These are phyloP conservation scores for Himalopsyche kuldschensis DNA, from an alignment of 2,888 invertebrate species.

Conservation along the genomic window DNA sequence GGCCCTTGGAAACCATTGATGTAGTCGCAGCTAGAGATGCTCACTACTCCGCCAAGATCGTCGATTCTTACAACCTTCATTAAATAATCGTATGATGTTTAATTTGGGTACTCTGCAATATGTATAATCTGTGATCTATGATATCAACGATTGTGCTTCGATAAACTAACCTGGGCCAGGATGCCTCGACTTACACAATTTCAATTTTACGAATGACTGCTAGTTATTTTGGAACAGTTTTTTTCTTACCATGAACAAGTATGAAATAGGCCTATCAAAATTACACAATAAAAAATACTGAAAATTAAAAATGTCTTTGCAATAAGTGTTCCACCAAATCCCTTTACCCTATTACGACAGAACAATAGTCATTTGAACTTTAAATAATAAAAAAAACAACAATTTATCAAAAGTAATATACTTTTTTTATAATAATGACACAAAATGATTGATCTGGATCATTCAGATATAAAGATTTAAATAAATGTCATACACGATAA, in stretches of 20 bases:
- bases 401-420: too few relatives aligned
- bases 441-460: too few relatives aligned
- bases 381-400: too few relatives aligned
- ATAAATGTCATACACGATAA: too few relatives aligned
- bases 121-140: too few relatives aligned
- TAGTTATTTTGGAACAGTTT: conserved; percentile 28
- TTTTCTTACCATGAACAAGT: conserved; percentile 20
- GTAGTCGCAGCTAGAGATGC: conserved; percentile 55
- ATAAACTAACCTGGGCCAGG: neutral
- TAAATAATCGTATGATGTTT: neutral
- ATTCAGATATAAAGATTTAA: too few relatives aligned
- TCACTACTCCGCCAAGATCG: conserved; percentile 56
- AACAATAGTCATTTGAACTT: too few relatives aligned
- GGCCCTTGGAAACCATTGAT: conserved; percentile 57
- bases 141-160: too few relatives aligned
- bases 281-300: neutral
- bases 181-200: conserved; percentile 30
- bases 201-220: conserved; percentile 36
- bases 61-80: conserved; percentile 46
- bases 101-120: too few relatives aligned
- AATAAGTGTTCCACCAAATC: neutral
- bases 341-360: too few relatives aligned
- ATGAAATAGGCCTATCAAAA: neutral
- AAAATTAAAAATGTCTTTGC: neutral
- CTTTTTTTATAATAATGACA: too few relatives aligned